phyloP scores from a whole-genome alignment of 2,113 vertebrate genomes.

The Opisthocomus hoazin region DNA sequence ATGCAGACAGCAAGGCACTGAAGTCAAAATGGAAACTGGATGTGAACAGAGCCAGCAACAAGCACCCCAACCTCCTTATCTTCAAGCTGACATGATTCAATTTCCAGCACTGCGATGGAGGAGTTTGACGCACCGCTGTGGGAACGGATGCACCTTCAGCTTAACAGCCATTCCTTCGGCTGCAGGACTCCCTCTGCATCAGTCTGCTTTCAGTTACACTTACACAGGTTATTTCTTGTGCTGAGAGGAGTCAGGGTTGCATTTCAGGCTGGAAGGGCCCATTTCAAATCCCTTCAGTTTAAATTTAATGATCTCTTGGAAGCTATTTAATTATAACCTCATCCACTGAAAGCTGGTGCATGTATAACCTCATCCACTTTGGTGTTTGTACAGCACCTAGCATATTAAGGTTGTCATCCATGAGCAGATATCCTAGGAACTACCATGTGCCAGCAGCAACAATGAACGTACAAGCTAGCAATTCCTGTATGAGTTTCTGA shows the following conservation, averaged over 20 bases:
- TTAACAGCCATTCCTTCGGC: background rate
- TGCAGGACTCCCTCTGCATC: background rate
- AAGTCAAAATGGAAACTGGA: background rate
- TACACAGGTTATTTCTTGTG: background rate
- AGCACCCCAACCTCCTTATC: background rate
- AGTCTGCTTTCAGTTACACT: background rate
- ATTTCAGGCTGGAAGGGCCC: background rate
- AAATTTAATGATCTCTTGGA: background rate
- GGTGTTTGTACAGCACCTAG: background rate
- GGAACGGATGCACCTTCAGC: background rate
- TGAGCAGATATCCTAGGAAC: background rate
- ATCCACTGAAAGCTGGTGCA: background rate
- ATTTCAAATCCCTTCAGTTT: background rate
- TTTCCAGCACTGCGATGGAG: background rate
- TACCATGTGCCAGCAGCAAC: background rate
- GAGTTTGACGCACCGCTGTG: background rate
- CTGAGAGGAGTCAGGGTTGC: background rate
- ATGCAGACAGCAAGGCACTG: background rate
- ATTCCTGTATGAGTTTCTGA: background rate
- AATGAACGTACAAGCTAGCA: background rate
- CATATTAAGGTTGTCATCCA: background rate
- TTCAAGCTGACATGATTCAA: accelerated
- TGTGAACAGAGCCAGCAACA: background rate
- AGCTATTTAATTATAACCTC: background rate
- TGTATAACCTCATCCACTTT: background rate